Evolutionary conservation across 2,888 invertebrate species (phyloP), one percentile per base, ranked within the genome.

Genomic region (Dolichopus griseipennis): DNA sequence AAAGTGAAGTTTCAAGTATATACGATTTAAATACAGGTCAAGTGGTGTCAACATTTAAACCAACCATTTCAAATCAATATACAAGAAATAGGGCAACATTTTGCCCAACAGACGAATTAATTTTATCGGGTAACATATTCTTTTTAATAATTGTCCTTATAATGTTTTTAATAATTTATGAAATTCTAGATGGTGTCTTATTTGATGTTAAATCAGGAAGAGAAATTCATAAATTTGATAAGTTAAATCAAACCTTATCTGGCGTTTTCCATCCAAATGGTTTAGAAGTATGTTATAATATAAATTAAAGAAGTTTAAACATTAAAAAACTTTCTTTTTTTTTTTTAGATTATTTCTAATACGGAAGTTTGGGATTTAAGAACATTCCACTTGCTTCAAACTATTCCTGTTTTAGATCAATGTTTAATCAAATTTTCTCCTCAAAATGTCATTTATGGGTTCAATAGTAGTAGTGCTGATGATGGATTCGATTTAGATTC

Each of bases 341-440:
- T 0, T 71, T 78, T 78, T 0, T 79, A 90, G 87, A 88, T 97
- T 62, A 93, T 99, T 76, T 95, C 97, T 68, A 98, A 98, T 78
- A 95, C 97, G 0, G 97, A 99, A 86, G 95, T 98, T 67, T 99
- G 98, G 98, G 99, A 99, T 79, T 81, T 98, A 34, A 84, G 98
- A 73, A 97, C 96, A 63, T 97, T 95, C 81, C 94, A 96, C 77
- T 83, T 99, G 63, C 82, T 99, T 52, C 89, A 95, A 78, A 97
- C 97, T 0, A 97, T 99, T 66, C 93, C 97, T 1, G 90, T 92
- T 0, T 83, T 99, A 71, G 95, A 97, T 78, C 94, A 95, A 78
- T 95, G 95, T 65, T 83, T 86, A 79, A 88, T 97, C 7, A 86
- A 89, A 70, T 99, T 99, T 82, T 96, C 95, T 69, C 90, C 92